A percentile compares a stretch with the other conserved stretches of the same genome.
Conservation (phyloP, 2,888 invertebrate species). For the Thera britannica region DNA sequence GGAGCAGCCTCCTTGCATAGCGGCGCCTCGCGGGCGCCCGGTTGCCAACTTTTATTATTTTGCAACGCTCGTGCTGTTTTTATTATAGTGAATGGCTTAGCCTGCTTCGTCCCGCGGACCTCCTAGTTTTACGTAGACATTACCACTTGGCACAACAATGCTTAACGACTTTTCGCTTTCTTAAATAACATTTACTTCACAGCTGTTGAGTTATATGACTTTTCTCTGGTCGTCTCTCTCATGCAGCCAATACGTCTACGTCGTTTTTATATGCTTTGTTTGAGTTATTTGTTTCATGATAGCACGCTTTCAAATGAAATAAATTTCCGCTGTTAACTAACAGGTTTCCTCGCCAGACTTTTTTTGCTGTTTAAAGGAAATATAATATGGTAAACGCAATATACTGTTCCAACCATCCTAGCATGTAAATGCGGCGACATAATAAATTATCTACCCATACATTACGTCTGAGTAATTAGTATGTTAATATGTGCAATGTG, state of each 20-base stretch:
- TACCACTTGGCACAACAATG: constrained; percentile 39
- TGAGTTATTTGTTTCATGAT: too few species aligned
- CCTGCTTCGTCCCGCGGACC: constrained; percentile 54
- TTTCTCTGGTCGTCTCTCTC: not conserved
- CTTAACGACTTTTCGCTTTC: constrained; percentile 36
- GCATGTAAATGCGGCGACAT: constrained; percentile 25
- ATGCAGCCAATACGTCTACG: not conserved
- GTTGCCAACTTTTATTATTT: constrained; percentile 77
- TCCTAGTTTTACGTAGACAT: constrained; percentile 44
- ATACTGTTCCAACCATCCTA: constrained; percentile 13
- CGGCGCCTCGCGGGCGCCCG: constrained; percentile 68
- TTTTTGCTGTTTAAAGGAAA: not conserved
- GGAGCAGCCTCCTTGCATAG: constrained; percentile 38
- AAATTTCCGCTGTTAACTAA: too few species aligned
- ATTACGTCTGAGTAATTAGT: constrained; percentile 33
- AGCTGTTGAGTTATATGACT: constrained; percentile 11
- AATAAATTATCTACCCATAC: constrained; percentile 25
- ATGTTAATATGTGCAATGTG: constrained; percentile 33
- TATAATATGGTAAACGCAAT: not conserved
- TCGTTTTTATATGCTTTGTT: not conserved
- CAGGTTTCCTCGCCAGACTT: not conserved
- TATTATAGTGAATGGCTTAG: constrained; percentile 67
- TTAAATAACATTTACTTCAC: constrained; percentile 27
- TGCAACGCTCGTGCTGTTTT: constrained; percentile 70
- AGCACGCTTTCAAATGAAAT: not conserved